phyloP scores from a whole-genome alignment of 2,888 invertebrate genomes.

The Nephrocerus scutellatus region DNA sequence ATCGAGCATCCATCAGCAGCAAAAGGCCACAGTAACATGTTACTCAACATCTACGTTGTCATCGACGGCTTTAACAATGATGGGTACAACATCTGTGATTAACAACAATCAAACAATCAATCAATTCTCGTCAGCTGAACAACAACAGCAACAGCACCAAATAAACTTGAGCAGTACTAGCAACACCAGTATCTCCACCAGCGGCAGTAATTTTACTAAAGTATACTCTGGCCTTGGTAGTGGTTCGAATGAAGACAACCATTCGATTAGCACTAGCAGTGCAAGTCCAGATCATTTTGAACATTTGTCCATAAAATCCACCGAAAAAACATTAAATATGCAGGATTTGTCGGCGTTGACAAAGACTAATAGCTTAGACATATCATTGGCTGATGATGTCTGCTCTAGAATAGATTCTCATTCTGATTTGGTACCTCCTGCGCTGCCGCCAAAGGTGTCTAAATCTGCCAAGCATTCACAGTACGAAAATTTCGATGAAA shows the following conservation, averaged over 20 bases:
- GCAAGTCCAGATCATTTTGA: slow-evolving; percentile 26
- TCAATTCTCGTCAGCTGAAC: slow-evolving; percentile 28
- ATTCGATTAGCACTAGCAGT: slow-evolving; percentile 25
- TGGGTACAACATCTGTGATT: too few species aligned
- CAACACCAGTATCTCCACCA: slow-evolving; percentile 23
- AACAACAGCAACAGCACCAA: slow-evolving; percentile 18
- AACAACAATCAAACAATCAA: slow-evolving; percentile 38
- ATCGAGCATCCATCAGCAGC: slow-evolving; percentile 18
- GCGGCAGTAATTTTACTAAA: slow-evolving; percentile 10
- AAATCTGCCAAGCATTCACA: slow-evolving; percentile 59
- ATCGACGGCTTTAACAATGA: too few species aligned
- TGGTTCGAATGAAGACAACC: slow-evolving; percentile 23
- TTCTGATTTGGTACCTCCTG: slow-evolving; percentile 49
- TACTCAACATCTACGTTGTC: slow-evolving; percentile 19
- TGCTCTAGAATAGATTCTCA: slow-evolving; percentile 18
- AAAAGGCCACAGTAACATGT: slow-evolving; percentile 19
- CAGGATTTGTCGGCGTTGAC: slow-evolving; percentile 26
- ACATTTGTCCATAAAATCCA: slow-evolving; percentile 21
- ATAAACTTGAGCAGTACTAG: slow-evolving; percentile 17
- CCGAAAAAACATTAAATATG: slow-evolving; percentile 27
- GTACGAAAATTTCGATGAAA: slow-evolving; percentile 62
- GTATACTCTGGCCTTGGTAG: slow-evolving; percentile 4
- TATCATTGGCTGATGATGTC: slow-evolving; percentile 25
- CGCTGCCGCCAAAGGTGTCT: slow-evolving; percentile 55
- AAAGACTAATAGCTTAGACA: slow-evolving; percentile 31